These are phyloP conservation scores for Trinectes maculatus DNA, from an alignment of 2,113 vertebrate species.

Conservation along the genomic window DNA sequence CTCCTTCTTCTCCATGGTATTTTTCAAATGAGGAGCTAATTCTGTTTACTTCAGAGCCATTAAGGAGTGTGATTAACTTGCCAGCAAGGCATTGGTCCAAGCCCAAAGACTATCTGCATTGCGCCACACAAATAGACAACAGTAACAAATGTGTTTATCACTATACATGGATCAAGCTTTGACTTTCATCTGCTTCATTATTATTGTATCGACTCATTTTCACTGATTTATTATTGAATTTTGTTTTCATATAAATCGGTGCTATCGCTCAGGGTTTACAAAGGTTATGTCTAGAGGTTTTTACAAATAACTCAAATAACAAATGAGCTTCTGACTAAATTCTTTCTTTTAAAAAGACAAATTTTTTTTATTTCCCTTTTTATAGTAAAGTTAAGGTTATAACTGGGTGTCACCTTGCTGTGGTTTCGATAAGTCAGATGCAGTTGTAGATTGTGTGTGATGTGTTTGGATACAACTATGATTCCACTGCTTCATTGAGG, in stretches of 20 bases:
- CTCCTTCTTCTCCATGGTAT: conserved; percentile 24
- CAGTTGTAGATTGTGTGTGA: too few relatives aligned
- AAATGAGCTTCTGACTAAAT: background rate
- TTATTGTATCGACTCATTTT: conserved; percentile 16
- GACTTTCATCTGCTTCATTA: conserved; percentile 5
- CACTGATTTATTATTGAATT: background rate
- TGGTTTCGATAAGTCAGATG: background rate
- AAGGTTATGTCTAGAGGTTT: background rate
- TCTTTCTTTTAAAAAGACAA: background rate
- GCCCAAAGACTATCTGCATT: conserved; percentile 7
- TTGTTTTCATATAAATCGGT: background rate
- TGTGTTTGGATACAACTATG: too few relatives aligned
- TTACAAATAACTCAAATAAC: background rate
- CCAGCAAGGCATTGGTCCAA: conserved; percentile 19
- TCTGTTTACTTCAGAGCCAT: conserved; percentile 59
- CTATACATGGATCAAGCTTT: conserved; percentile 29
- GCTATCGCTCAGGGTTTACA: background rate
- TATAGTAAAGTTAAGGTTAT: too few relatives aligned
- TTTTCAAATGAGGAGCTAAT: conserved; percentile 47
- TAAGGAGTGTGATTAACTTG: conserved; percentile 40
- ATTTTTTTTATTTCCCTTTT: too few relatives aligned
- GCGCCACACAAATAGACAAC: conserved; percentile 40
- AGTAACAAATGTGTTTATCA: conserved; percentile 45
- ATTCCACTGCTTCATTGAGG: too few relatives aligned
- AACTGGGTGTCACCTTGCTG: background rate